phyloP scores from a whole-genome alignment of 2,113 vertebrate species.

The Prietella phreatophila region DNA sequence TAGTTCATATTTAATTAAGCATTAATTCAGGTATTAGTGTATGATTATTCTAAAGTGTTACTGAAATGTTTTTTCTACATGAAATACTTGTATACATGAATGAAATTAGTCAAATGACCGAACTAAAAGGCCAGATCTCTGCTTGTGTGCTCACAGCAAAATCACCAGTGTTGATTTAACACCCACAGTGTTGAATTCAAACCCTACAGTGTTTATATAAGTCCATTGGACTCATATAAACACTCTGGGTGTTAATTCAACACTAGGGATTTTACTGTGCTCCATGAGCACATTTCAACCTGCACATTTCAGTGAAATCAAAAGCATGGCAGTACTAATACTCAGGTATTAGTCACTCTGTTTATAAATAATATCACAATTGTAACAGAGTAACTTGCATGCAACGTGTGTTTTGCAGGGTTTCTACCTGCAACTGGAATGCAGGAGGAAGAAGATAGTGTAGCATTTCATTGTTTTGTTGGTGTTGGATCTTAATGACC shows the following conservation, averaged over 20 bases:
- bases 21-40: too few species aligned
- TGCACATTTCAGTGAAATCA: neutral
- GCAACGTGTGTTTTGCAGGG: neutral
- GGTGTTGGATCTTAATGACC: slow-evolving; percentile 17
- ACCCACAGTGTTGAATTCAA: too few species aligned
- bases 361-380: neutral
- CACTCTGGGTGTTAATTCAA: too few species aligned
- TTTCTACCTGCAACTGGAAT: neutral
- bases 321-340: neutral
- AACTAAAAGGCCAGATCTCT: neutral
- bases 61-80: neutral
- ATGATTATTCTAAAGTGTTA: too few species aligned
- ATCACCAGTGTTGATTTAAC: too few species aligned
- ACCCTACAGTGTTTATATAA: too few species aligned
- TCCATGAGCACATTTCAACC: neutral
- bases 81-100: neutral
- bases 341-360: neutral
- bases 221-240: too few species aligned
- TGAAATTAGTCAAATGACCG: neutral
- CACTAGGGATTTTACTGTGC: too few species aligned
- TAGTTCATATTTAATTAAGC: too few species aligned
- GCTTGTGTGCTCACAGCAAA: too few species aligned
- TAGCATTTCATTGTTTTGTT: slow-evolving; percentile 4
- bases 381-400: too few species aligned
- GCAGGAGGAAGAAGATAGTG: neutral